Evolutionary conservation across 2,113 vertebrate species (phyloP).

Genomic region (Carassius auratus): DNA sequence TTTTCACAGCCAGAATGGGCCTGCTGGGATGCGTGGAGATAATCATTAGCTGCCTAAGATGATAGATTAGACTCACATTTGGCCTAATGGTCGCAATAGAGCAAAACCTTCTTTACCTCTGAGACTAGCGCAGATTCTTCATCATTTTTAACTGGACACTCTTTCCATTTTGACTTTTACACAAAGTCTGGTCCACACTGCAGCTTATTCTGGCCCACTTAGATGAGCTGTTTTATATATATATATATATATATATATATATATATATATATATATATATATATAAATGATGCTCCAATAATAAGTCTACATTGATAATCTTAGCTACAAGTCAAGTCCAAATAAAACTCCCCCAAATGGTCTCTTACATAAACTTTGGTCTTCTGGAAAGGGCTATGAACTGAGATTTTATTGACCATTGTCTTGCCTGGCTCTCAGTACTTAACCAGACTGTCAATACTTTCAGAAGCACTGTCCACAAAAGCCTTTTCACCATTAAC

Average conservation of each 20-base stretch:
- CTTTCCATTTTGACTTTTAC: neutral
- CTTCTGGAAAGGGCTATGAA: neutral
- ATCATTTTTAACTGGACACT: slow-evolving; percentile 8
- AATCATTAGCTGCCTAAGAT: slow-evolving; percentile 61
- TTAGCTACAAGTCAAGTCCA: neutral
- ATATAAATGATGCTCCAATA: neutral
- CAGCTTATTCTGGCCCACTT: neutral
- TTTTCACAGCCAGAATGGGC: slow-evolving; percentile 55
- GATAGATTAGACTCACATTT: slow-evolving; percentile 63
- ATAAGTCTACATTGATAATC: neutral
- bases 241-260: too few relatives aligned
- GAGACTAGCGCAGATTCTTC: neutral
- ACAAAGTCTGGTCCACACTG: neutral
- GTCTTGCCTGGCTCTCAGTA: neutral
- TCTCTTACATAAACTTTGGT: neutral
- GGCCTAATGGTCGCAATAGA: slow-evolving; percentile 66
- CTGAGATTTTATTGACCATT: neutral
- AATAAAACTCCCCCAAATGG: neutral
- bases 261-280: too few relatives aligned
- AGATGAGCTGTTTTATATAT: neutral
- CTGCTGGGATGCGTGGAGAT: slow-evolving; percentile 57
- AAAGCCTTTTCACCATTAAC: slow-evolving; percentile 12
- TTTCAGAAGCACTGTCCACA: neutral
- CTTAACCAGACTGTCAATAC: slow-evolving; percentile 21
- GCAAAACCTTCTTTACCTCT: slow-evolving; percentile 38